Evolutionary conservation across 2,797 vertebrate species (phyloP).

Genomic region (Aldrovandia affinis): DNA sequence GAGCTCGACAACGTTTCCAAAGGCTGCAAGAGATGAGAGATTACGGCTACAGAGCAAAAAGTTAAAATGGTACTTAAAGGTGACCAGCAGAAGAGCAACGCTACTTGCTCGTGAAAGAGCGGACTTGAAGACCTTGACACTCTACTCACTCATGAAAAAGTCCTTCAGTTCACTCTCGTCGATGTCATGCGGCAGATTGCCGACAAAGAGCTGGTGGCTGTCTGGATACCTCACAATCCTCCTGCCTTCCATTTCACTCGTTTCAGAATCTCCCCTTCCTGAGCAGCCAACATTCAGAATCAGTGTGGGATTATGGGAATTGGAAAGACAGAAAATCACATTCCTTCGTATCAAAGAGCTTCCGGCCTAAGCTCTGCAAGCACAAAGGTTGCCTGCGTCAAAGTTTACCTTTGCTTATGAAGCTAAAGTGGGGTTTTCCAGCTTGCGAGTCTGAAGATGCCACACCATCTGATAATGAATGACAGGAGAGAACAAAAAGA

Average conservation of each 20-base stretch:
- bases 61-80: too few species aligned
- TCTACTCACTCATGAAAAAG: conserved; percentile 96
- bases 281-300: conserved; percentile 9
- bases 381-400: too few species aligned
- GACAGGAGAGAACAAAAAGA: neutral
- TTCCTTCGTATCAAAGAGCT: neutral
- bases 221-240: conserved; percentile 91
- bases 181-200: conserved; percentile 97
- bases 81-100: too few species aligned
- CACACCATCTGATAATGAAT: conserved; percentile 39
- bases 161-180: conserved; percentile 97
- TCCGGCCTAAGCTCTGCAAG: neutral
- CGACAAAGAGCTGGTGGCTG: conserved; percentile 97
- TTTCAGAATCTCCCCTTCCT: conserved; percentile 90
- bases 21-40: conserved; percentile 69
- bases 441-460: conserved; percentile 43
- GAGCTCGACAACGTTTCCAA: conserved; percentile 94
- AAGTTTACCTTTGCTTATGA: conserved; percentile 47
- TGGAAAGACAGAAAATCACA: conserved; percentile 9
- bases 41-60: neutral
- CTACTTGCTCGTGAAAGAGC: neutral
- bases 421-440: conserved; percentile 49
- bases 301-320: neutral
- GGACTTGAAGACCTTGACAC: neutral
- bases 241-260: conserved; percentile 87